Percentiles rank a stretch among this genome's conserved stretches.
These are phyloP conservation scores for Brachypalpus laphriformis DNA, from an alignment of 2,888 invertebrate genomes.

Conservation along the genomic window DNA sequence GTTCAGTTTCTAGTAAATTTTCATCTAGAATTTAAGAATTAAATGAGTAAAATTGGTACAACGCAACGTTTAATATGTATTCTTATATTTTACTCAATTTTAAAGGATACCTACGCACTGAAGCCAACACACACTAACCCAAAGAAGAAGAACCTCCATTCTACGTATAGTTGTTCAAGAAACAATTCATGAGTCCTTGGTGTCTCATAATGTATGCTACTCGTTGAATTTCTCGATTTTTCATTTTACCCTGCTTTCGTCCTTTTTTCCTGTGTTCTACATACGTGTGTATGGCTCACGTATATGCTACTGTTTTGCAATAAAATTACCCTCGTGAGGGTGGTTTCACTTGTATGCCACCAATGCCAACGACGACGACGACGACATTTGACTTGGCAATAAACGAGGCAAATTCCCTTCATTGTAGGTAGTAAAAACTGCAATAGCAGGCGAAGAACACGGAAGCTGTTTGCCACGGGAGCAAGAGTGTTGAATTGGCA, in stretches of 20 bases:
- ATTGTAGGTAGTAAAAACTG: slow-evolving; percentile 24
- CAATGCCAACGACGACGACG: not conserved
- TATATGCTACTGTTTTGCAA: slow-evolving; percentile 16
- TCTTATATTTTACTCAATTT: slow-evolving; percentile 33
- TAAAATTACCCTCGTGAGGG: slow-evolving; percentile 59
- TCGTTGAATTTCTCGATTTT: slow-evolving; percentile 58
- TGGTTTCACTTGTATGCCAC: slow-evolving; percentile 31
- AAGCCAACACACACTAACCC: not conserved
- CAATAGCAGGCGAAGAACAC: slow-evolving; percentile 8
- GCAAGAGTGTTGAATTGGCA: slow-evolving; percentile 41
- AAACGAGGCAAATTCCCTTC: slow-evolving; percentile 52
- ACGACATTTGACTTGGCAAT: slow-evolving; percentile 53
- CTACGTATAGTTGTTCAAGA: slow-evolving; percentile 5
- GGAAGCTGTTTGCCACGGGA: not conserved
- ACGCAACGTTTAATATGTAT: slow-evolving; percentile 7
- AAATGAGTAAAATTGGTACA: slow-evolving; percentile 27
- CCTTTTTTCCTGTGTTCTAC: not conserved
- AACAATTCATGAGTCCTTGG: slow-evolving; percentile 20
- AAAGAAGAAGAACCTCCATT: not conserved
- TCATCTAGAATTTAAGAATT: slow-evolving; percentile 14
- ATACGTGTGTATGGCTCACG: slow-evolving; percentile 31
- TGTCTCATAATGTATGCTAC: slow-evolving; percentile 55
- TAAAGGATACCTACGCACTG: not conserved
- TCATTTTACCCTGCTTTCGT: slow-evolving; percentile 27
- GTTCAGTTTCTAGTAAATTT: not conserved